Evolutionary conservation across 2,797 vertebrate genomes (phyloP), one percentile per base, ranked within the genome.

Genomic region (Dendrocincla fuliginosa): DNA sequence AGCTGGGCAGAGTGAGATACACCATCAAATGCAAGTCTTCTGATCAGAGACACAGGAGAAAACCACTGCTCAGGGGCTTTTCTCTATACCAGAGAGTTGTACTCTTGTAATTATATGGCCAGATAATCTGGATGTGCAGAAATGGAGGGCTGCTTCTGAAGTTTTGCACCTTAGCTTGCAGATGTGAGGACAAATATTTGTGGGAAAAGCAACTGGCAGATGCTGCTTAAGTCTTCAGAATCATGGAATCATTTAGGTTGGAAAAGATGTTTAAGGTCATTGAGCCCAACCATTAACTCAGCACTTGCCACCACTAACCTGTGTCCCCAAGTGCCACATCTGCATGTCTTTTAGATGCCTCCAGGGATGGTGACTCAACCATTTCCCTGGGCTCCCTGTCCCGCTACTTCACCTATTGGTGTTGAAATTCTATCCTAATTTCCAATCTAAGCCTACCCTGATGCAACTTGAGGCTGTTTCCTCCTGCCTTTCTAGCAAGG

Each of bases 181-280:
- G 44, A 53, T 41, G 16, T 46, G 57, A 84, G 25, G 41, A 67
- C 18, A 68, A 23, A 5, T 77, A 37, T 18, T 49, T 64, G 14
- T 35, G 53, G 33, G n/a, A 56, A 50, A 52, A 33, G 12, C 27
- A 81, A 32, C 33, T 42, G 52, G 11, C 14, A 63, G 32, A 27
- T 80, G 39, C 57, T 87, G 47, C 33, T 46, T n/a, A 67, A 35
- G 16, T 76, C 30, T 84, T 64, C 44, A 64, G 50, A 70, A 10
- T 77, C 10, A 27, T 46, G 37, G 39, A 41, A 41, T 59, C 0
- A 0, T 71, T 78, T 46, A 3, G 9, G 33, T 59, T 41, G 65
- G 65, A 65, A 71, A 59, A 47, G 39, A 35, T 65, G 8, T 59
- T 71, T 23, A 41, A 41, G 25, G 27, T 57, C 1, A 1, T 13